A percentile compares a stretch with the other conserved stretches of the same genome.
Conservation (phyloP, 2,888 invertebrate genomes). For the Lomographa bimaculata region DNA sequence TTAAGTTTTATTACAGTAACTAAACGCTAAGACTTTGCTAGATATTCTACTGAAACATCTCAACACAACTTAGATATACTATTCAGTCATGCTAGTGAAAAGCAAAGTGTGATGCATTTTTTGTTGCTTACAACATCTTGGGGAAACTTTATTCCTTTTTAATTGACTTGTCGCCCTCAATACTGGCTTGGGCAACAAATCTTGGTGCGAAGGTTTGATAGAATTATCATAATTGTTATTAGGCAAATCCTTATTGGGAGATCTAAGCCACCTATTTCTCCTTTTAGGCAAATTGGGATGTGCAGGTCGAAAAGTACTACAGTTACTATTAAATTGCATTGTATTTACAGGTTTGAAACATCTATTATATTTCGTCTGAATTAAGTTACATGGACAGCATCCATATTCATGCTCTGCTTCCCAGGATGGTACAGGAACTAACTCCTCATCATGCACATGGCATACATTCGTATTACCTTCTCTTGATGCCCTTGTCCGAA, state of each 20-base stretch:
- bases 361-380: slow-evolving; percentile 19
- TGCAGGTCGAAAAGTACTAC: slow-evolving; percentile 1
- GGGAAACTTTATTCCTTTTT: slow-evolving; percentile 44
- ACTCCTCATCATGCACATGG: slow-evolving; percentile 65
- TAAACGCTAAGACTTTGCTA: no score
- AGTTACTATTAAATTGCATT: slow-evolving; percentile 1
- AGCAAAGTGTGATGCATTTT: slow-evolving; percentile 2
- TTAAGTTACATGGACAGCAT: slow-evolving; percentile 36
- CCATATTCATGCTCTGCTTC: slow-evolving; percentile 51
- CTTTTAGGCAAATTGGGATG: background rate
- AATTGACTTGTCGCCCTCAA: slow-evolving; percentile 47
- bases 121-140: slow-evolving; percentile 42
- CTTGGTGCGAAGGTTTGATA: slow-evolving; percentile 13
- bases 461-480: slow-evolving; percentile 68
- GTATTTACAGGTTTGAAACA: background rate
- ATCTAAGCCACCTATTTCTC: no score
- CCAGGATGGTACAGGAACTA: slow-evolving; percentile 69
- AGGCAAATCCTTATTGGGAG: background rate
- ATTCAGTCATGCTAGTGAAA: slow-evolving; percentile 5
- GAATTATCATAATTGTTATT: background rate
- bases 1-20: no score
- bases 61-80: no score
- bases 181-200: slow-evolving; percentile 44
- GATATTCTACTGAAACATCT: no score
- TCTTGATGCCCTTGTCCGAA: slow-evolving; percentile 54